A percentile compares a stretch with the other conserved stretches of the same genome.
These are phyloP conservation scores for Philhelius pedissequus DNA, from an alignment of 2,888 invertebrate genomes.

Conservation along the genomic window DNA sequence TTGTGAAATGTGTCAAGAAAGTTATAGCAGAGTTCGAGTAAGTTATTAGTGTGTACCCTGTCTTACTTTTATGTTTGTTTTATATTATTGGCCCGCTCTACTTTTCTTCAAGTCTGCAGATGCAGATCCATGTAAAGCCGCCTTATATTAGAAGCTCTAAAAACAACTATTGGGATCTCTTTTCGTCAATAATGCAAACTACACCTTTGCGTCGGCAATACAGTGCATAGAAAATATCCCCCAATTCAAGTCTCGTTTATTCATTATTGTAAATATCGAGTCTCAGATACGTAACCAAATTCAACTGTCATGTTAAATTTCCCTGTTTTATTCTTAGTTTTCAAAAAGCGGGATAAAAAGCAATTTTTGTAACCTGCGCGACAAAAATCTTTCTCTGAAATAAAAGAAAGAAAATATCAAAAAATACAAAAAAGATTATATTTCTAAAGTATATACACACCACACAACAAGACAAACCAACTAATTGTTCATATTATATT, in stretches of 20 bases:
- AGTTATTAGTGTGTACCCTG: too few species aligned
- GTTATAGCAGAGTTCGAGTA: too few species aligned
- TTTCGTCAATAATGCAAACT: not conserved
- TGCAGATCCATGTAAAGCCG: too few species aligned
- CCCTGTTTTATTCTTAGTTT: slow-evolving; percentile 56
- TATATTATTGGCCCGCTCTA: too few species aligned
- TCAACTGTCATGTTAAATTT: slow-evolving; percentile 63
- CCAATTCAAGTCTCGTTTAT: not conserved
- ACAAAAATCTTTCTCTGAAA: slow-evolving; percentile 31
- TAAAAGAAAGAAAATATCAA: slow-evolving; percentile 14
- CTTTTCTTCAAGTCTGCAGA: too few species aligned
- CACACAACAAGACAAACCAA: not conserved
- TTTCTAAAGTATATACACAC: not conserved
- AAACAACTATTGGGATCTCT: too few species aligned
- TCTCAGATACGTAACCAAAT: slow-evolving; percentile 25
- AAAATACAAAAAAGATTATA: not conserved
- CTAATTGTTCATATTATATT: slow-evolving; percentile 33
- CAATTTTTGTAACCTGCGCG: slow-evolving; percentile 54
- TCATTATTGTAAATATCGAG: slow-evolving; percentile 20
- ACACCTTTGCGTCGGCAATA: slow-evolving; percentile 2
- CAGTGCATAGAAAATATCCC: slow-evolving; percentile 1
- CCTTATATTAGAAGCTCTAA: too few species aligned
- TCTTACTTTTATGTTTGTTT: too few species aligned
- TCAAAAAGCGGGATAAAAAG: slow-evolving; percentile 66
- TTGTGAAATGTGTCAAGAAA: too few species aligned